These are phyloP conservation scores for Mus spretus DNA, from an alignment of 2,797 vertebrate species.

Conservation along the genomic window DNA sequence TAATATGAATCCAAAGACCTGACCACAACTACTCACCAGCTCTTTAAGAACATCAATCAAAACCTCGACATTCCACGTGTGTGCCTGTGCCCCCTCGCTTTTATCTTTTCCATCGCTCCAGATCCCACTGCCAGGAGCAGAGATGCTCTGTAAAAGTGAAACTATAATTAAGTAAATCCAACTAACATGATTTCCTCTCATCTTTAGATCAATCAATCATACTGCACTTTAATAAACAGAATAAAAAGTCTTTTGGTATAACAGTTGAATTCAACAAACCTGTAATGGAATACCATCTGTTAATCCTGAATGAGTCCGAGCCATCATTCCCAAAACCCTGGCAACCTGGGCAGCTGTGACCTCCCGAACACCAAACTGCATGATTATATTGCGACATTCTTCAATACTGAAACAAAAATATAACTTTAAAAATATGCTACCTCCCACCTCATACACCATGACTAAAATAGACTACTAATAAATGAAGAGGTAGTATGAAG, in stretches of 20 bases:
- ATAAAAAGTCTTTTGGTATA: slow-evolving; percentile 36
- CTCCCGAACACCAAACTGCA: slow-evolving; percentile 98
- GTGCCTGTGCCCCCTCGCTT: slow-evolving; percentile 96
- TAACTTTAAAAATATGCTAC: slow-evolving; percentile 64
- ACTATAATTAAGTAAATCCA: slow-evolving; percentile 65
- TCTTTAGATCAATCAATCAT: background rate
- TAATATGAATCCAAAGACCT: slow-evolving; percentile 11
- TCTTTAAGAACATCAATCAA: slow-evolving; percentile 99
- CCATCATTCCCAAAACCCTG: slow-evolving; percentile 99
- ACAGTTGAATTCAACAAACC: slow-evolving; percentile 86
- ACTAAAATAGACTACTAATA: slow-evolving; percentile 4
- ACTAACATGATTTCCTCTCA: slow-evolving; percentile 7
- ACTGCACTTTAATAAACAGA: slow-evolving; percentile 43
- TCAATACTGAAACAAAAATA: slow-evolving; percentile 92
- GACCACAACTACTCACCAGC: slow-evolving; percentile 91
- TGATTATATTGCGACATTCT: slow-evolving; percentile 99
- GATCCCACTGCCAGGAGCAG: slow-evolving; percentile 98
- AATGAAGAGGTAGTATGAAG: background rate
- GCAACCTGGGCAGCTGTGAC: slow-evolving; percentile 99
- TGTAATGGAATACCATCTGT: slow-evolving; percentile 98
- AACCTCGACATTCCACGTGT: slow-evolving; percentile 99
- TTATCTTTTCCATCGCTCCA: slow-evolving; percentile 99
- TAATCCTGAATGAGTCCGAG: slow-evolving; percentile 97
- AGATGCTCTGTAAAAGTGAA: slow-evolving; percentile 93
- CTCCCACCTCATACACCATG: background rate